Base-by-base conservation (phyloP, 2,888 invertebrate genomes). In the Brachypterus glaber region DNA sequence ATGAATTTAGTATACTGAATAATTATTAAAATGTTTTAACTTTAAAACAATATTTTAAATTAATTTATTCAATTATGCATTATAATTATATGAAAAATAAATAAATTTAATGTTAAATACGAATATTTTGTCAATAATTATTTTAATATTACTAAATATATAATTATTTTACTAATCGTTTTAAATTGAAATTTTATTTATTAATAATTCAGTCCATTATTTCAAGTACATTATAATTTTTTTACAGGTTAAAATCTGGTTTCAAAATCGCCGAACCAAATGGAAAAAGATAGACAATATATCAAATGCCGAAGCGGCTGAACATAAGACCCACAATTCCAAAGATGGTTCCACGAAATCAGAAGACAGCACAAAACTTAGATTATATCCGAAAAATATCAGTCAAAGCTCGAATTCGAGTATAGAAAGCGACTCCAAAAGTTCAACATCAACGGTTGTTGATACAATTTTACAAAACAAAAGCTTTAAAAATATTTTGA, bases 261-360 rank as follows among this genome's bases (percentile, higher is more conserved):
- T 89, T 64, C 88, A 88, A 68, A 89, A 89, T 62, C 74, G 92
- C 64, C 69, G 82, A 39, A 82, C 81, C 14, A 82, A 82, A 57
- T 82, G 82, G 81, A 93, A 92, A 70, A 92, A 92, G 64, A 90
- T 90, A 63, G 92, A 92, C 67, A 90, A 90, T 68, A 82, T 91
- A 37, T 79, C 82, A 43, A 89, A 86, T 61, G 82, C 88, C 12
- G 90, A 91, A 63, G 86, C 85, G 2, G 85, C 88, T 1, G 90
- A 88, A 58, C 76, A 85, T 59, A 86, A 86, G 58, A 79, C 68
- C 48, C 68, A 68, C 47, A 57, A 52, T 5, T 50, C 54, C 17
- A 55, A 57, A 32, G 48, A 50, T 4, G 43, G 48, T 33, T 43
- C 37, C 4, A 27, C 25, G 17, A 12, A 34, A 17, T 11, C 35